phyloP scores from a whole-genome alignment of 2,113 vertebrate species.

The Chaetops frenatus region DNA sequence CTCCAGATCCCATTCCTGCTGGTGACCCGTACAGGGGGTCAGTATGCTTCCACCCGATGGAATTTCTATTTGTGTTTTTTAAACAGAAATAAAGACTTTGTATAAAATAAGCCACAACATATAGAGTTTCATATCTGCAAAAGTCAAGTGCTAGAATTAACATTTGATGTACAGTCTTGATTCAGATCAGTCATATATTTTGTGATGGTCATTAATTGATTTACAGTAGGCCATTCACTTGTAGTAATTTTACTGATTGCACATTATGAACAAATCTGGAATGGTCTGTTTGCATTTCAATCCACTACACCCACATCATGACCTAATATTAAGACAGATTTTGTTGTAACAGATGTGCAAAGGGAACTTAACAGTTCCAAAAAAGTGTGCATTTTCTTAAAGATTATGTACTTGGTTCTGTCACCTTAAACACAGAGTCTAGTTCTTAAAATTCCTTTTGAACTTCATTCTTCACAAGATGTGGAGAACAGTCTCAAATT shows the following conservation, averaged over 20 bases:
- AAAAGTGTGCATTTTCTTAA: neutral
- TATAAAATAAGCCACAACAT: constrained; percentile 37
- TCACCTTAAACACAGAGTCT: neutral
- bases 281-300: neutral
- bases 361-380: neutral
- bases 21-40: constrained; percentile 64
- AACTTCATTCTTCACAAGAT: neutral
- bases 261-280: neutral
- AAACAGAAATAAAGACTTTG: constrained; percentile 47
- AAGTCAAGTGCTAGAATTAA: neutral
- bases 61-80: constrained; percentile 64
- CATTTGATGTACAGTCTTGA: neutral
- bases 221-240: neutral
- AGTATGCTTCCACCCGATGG: constrained; percentile 68
- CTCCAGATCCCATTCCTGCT: constrained; percentile 64
- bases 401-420: neutral
- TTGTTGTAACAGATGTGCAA: neutral
- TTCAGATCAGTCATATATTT: neutral
- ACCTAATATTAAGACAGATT: neutral
- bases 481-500: neutral
- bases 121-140: neutral
- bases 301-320: neutral
- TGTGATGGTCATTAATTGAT: neutral
- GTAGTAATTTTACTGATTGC: neutral
- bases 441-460: neutral